Conservation (phyloP, 1,140 invertebrate genomes). For the Anthonomus grandis region DNA sequence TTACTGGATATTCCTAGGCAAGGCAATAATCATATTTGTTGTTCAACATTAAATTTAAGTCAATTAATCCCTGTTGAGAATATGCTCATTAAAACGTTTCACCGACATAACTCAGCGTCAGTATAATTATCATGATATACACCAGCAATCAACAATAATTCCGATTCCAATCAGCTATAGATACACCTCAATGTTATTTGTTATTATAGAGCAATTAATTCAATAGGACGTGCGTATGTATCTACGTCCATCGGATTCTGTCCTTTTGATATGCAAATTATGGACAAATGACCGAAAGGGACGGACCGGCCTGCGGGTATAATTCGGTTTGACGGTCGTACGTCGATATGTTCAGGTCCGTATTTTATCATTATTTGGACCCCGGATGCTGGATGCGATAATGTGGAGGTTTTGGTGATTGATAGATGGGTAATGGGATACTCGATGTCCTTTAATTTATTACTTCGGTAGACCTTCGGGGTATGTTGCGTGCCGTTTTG, state of each 20-base stretch:
- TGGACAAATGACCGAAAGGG: constrained; percentile 12
- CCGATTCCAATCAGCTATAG: not conserved
- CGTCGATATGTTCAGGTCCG: constrained; percentile 5
- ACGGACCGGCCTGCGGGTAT: constrained; percentile 10
- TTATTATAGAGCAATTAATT: constrained; percentile 20
- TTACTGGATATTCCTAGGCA: too few species aligned
- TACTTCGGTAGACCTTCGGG: too few species aligned
- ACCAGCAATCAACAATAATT: constrained; percentile 6
- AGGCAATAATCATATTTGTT: too few species aligned
- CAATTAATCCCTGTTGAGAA: too few species aligned
- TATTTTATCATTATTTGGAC: constrained; percentile 7
- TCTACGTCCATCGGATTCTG: constrained; percentile 9
- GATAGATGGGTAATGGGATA: too few species aligned
- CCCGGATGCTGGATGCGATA: too few species aligned
- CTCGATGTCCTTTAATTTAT: too few species aligned
- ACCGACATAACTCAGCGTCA: too few species aligned
- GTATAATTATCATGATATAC: not conserved
- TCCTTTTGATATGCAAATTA: constrained; percentile 23
- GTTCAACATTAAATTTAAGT: too few species aligned
- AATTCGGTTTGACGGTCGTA: not conserved
- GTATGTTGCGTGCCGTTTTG: too few species aligned
- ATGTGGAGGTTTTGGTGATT: too few species aligned
- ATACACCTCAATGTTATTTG: constrained; percentile 15
- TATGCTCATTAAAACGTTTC: too few species aligned
- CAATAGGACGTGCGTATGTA: constrained; percentile 17